phyloP scores from a whole-genome alignment of 2,888 invertebrate genomes.

The Platynereis dumerilii region DNA sequence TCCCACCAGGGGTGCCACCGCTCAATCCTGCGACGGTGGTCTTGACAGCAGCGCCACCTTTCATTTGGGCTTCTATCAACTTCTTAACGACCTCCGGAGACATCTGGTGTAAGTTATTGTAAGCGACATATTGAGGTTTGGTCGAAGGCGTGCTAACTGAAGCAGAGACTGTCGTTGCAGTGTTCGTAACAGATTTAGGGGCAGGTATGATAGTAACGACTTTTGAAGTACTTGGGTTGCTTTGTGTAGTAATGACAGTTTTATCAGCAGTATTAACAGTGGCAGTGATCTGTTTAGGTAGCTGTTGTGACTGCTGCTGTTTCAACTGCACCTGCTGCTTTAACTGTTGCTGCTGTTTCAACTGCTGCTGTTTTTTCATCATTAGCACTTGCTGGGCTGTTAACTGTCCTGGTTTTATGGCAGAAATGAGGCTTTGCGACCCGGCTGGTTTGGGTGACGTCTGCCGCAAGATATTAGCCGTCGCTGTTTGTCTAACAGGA shows the following conservation, averaged over 20 bases:
- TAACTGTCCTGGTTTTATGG: constrained; percentile 1
- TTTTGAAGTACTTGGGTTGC: no score
- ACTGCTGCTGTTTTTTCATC: constrained; percentile 1
- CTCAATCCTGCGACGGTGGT: no score
- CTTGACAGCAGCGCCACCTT: no score
- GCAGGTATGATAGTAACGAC: not conserved
- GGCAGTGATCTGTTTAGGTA: not conserved
- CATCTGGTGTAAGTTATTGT: constrained; percentile 18
- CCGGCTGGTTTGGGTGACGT: constrained; percentile 8
- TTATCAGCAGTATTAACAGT: no score
- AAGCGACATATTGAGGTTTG: constrained; percentile 15
- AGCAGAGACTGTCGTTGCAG: no score
- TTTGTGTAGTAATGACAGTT: no score
- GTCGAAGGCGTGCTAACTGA: not conserved
- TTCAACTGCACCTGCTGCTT: constrained; percentile 37
- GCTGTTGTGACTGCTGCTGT: constrained; percentile 39
- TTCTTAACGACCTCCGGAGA: constrained; percentile 49
- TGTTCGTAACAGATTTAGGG: constrained; percentile 14
- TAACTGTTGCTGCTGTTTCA: not conserved
- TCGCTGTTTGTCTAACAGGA: not conserved
- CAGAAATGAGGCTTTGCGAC: not conserved
- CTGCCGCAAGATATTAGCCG: not conserved
- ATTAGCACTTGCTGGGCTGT: not conserved
- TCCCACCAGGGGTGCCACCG: no score
- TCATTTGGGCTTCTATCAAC: constrained; percentile 25